phyloP scores from a whole-genome alignment of 2,888 invertebrate genomes.

The Lutraria lutraria region DNA sequence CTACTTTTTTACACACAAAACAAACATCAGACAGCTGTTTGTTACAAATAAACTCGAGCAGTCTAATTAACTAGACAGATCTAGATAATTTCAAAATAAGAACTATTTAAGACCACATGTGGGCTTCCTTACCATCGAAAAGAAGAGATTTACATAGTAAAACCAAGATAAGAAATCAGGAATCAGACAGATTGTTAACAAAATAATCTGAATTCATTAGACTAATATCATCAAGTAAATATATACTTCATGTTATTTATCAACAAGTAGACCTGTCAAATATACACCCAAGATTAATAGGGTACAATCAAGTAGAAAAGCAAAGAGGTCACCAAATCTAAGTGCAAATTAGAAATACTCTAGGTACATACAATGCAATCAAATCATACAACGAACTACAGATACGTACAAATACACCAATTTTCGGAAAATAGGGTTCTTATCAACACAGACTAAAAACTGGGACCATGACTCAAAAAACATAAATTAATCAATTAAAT shows the following conservation, averaged over 20 bases:
- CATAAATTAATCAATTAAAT: no score
- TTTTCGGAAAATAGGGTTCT: no score
- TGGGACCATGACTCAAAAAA: no score
- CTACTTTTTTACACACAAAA: not conserved
- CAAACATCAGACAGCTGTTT: not conserved
- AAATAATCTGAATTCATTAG: not conserved
- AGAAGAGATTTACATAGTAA: not conserved
- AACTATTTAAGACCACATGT: slow-evolving; percentile 2
- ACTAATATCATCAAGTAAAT: not conserved
- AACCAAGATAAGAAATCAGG: not conserved
- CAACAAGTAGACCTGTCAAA: not conserved
- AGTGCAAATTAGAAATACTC: not conserved
- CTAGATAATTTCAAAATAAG: not conserved
- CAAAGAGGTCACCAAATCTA: not conserved
- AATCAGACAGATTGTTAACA: not conserved
- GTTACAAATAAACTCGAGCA: not conserved
- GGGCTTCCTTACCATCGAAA: not conserved
- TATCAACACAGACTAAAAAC: no score
- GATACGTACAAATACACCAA: no score
- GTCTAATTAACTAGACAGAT: not conserved
- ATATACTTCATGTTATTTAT: not conserved
- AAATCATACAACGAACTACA: not conserved
- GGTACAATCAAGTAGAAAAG: not conserved
- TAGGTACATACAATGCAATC: not conserved
- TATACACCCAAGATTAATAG: not conserved